Evolutionary conservation across 2,888 invertebrate species (phyloP).

Genomic region (Gibbula magus): DNA sequence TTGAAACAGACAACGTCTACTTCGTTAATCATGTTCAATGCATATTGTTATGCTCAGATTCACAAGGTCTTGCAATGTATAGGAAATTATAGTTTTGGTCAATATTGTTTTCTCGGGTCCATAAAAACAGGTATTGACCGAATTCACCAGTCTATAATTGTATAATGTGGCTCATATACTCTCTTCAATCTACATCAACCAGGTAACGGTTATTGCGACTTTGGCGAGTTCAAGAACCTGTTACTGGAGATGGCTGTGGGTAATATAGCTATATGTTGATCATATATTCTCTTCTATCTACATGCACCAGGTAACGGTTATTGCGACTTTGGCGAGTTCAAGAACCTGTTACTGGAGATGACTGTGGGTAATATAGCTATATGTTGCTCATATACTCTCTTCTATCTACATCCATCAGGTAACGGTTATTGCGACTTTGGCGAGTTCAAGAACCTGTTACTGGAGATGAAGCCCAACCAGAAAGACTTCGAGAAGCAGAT

Average conservation of each 20-base stretch:
- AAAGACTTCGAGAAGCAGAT: conserved; percentile 10
- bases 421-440: conserved; percentile 1
- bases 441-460: background rate
- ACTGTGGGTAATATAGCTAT: too few species aligned
- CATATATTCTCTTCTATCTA: background rate
- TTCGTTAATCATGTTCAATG: too few species aligned
- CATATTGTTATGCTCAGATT: too few species aligned
- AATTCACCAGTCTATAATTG: too few species aligned
- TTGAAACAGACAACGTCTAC: too few species aligned
- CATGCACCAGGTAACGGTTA: background rate
- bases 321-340: background rate
- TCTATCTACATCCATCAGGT: background rate
- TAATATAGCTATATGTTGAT: too few species aligned
- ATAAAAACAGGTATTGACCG: too few species aligned
- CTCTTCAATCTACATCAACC: background rate
- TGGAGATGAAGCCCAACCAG: background rate
- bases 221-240: background rate
- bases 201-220: background rate
- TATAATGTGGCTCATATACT: too few species aligned
- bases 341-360: background rate
- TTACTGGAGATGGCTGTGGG: background rate
- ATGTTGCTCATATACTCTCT: background rate
- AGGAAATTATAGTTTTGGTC: too few species aligned
- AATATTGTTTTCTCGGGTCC: too few species aligned
- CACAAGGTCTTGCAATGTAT: too few species aligned